Conservation (phyloP, 2,113 vertebrate genomes). For the Phycodurus eques region DNA sequence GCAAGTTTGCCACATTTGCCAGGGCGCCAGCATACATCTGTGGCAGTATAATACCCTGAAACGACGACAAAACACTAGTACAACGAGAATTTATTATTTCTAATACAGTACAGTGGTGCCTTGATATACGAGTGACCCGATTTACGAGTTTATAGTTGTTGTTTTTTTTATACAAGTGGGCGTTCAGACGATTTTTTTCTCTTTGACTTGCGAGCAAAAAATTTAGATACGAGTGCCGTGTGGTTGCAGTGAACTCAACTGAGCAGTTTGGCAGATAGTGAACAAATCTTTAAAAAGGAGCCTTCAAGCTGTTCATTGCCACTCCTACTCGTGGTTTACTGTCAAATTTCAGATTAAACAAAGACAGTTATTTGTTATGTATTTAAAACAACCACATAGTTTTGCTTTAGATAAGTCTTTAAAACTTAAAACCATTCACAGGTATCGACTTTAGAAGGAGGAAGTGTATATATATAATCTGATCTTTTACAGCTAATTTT, state of each 20-base stretch:
- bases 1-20: slow-evolving; percentile 81
- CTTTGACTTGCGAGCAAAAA: neutral
- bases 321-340: too few relatives aligned
- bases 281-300: neutral
- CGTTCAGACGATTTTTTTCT: neutral
- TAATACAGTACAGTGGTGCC: neutral
- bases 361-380: too few relatives aligned
- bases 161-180: neutral
- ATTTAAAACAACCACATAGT: too few relatives aligned
- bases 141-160: neutral
- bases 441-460: too few relatives aligned
- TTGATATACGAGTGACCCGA: neutral
- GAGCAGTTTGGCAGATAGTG: neutral
- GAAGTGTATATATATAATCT: too few relatives aligned
- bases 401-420: too few relatives aligned
- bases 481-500: too few relatives aligned
- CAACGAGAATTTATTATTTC: neutral
- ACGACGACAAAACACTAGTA: slow-evolving; percentile 21
- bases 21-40: slow-evolving; percentile 77
- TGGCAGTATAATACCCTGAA: slow-evolving; percentile 83
- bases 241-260: neutral
- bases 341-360: too few relatives aligned
- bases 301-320: neutral
- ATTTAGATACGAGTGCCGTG: neutral
- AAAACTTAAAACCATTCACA: too few relatives aligned